Base-by-base conservation (phyloP, 2,797 vertebrate species). In the Mormyrops boulengeri region DNA sequence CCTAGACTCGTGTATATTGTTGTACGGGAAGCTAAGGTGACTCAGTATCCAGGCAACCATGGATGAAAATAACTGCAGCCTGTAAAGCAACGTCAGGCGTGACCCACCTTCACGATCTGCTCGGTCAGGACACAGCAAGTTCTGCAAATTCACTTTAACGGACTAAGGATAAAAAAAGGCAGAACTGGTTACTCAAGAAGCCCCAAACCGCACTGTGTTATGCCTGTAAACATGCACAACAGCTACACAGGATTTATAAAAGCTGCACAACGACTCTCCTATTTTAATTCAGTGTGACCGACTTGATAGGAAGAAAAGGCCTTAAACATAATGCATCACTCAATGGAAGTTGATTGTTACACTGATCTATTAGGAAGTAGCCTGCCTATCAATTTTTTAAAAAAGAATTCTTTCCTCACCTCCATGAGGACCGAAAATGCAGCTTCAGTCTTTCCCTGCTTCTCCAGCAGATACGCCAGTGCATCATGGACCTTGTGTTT, bases 401-500 rank as follows among this genome's bases (percentile, higher is more conserved):
- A 22, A 52, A 82, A 52, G 12, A 14, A 86, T 30, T 86, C 2
- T 38, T 34, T 52, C 26, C 85, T 44, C 47, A 90, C 89, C 86
- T 90, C 85, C 52, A 90, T 77, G 52, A 88, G 89, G 3, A 90
- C 89, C 0, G 34, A 47, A 17, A 90, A 90, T 6, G 89, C 86
- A 22, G n/a, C 89, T 73, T 90, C 85, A 60, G 69, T 84, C 52
- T 90, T 84, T 62, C 89, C 89, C 41, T 90, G 89, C 62, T 50
- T 90, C 86, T 90, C 89, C 86, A 90, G 89, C 11, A 90, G 89
- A 52, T 88, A 90, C 12, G 89, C 89, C 69, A 90, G 53, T 0
- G 89, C 85, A 82, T 88, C 86, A 4, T 60, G 34, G 19, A 90
- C 86, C 50, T 82, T n/a, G 85, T 90, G 69, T 38, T 73, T 90